Conservation (phyloP, 2,113 vertebrate genomes). For the Pseudopipra pipra region DNA sequence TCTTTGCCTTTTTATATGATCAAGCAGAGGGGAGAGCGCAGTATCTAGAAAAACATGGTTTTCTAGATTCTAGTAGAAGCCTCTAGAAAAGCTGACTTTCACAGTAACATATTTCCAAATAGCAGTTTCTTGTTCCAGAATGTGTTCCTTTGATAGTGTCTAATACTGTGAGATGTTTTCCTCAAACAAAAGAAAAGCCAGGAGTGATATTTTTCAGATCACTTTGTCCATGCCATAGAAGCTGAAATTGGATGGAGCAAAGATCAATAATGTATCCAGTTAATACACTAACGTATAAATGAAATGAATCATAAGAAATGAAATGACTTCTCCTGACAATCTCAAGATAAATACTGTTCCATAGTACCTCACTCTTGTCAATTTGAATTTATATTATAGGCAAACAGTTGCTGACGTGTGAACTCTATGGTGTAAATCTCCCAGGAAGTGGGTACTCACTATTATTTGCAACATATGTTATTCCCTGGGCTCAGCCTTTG, state of each 20-base stretch:
- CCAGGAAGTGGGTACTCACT: background rate
- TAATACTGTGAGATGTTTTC: background rate
- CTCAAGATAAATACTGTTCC: conserved; percentile 50
- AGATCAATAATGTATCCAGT: conserved; percentile 69
- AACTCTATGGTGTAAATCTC: conserved; percentile 56
- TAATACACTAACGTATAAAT: conserved; percentile 62
- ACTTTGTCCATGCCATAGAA: conserved; percentile 25
- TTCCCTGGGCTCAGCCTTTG: background rate
- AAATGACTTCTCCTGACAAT: conserved; percentile 63
- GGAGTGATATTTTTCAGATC: conserved; percentile 46
- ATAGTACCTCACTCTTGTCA: conserved; percentile 42
- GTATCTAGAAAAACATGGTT: background rate
- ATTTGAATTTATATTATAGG: conserved; percentile 60
- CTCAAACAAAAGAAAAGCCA: background rate
- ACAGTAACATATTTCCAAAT: background rate
- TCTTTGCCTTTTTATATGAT: background rate
- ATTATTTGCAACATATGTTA: conserved; percentile 7
- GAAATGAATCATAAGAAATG: conserved; percentile 70
- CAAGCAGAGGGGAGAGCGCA: background rate
- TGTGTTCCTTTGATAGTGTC: background rate
- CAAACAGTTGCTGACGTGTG: conserved; percentile 23
- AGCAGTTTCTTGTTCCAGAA: background rate
- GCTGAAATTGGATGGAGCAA: conserved; percentile 62
- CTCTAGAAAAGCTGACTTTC: background rate
- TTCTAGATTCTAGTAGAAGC: background rate